A percentile compares a stretch with the other conserved stretches of the same genome.
These are phyloP conservation scores for Cyphomyrus plagiostoma DNA, from an alignment of 2,113 vertebrate genomes.

Conservation along the genomic window DNA sequence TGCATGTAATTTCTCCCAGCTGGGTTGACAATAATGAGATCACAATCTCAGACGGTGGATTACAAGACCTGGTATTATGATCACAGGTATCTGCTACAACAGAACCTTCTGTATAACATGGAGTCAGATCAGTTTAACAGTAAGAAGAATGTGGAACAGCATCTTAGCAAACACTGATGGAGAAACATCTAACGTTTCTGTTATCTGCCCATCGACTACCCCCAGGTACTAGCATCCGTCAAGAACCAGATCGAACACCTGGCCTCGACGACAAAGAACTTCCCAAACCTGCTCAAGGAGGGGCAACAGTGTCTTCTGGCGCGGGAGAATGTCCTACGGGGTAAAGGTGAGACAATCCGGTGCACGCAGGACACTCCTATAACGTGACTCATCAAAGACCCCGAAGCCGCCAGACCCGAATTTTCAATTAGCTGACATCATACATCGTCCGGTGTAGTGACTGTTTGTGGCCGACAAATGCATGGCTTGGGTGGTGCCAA, in stretches of 20 bases:
- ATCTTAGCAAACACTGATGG: not conserved
- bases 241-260: constrained; percentile 90
- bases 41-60: not conserved
- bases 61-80: not conserved
- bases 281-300: constrained; percentile 73
- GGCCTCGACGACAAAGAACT: constrained; percentile 73
- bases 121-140: not conserved
- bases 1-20: not conserved
- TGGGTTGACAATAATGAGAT: not conserved
- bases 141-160: not conserved
- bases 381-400: not conserved
- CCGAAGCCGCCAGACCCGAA: not conserved
- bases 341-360: constrained; percentile 43
- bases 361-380: not conserved
- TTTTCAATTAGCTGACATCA: not conserved
- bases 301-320: constrained; percentile 86
- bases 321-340: constrained; percentile 61
- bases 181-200: not conserved
- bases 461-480: not conserved
- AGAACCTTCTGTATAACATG: not conserved
- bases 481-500: not conserved
- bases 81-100: not conserved
- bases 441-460: not conserved
- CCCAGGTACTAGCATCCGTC: constrained; percentile 84
- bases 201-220: not conserved